Percentiles rank a stretch among this genome's conserved stretches.
phyloP scores from a whole-genome alignment of 2,797 vertebrate genomes.

The Acanthornis magna region DNA sequence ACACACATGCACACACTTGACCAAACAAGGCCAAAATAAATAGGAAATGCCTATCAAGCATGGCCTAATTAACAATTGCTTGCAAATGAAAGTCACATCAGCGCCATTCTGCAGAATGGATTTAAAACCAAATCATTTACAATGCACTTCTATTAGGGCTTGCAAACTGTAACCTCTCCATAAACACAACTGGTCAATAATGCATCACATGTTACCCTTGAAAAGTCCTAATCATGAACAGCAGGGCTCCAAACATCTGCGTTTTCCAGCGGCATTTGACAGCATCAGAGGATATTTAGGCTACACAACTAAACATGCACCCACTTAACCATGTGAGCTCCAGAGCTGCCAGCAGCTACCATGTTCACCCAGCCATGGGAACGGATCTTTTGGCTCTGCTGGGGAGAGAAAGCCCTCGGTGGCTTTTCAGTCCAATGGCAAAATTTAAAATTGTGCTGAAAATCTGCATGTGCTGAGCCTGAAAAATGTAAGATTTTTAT shows the following conservation, averaged over 20 bases:
- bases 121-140: neutral
- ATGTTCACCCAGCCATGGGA: neutral
- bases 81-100: neutral
- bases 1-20: neutral
- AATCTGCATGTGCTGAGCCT: neutral
- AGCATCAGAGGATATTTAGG: neutral
- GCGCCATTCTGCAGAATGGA: neutral
- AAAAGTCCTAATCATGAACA: neutral
- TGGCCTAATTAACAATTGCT: neutral
- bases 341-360: neutral
- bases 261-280: rapidly evolving
- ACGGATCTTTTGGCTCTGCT: neutral
- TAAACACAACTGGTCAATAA: neutral
- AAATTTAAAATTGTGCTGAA: neutral
- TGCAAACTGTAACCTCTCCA: neutral
- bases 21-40: neutral
- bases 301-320: neutral
- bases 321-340: neutral
- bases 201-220: neutral
- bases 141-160: neutral
- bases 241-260: neutral
- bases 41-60: neutral
- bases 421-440: neutral
- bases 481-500: neutral
- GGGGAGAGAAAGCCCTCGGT: neutral